phyloP scores from a whole-genome alignment of 2,797 vertebrate genomes.

The Acanthurus lineatus region DNA sequence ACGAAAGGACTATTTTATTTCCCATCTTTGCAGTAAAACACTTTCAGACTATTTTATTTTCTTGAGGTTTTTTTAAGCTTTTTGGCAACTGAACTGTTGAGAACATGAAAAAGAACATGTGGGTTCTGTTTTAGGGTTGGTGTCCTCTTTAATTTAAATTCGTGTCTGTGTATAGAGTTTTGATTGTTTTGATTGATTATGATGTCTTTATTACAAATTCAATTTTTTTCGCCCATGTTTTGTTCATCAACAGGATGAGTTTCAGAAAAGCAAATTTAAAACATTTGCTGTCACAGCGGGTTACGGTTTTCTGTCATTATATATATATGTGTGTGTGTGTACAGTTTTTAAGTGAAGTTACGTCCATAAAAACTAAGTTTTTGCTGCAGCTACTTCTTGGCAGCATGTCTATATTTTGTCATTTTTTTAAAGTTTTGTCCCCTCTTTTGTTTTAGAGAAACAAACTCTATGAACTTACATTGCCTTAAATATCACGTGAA shows the following conservation, averaged over 20 bases:
- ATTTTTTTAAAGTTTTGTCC: not conserved
- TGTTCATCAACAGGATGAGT: not conserved
- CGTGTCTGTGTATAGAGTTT: constrained; percentile 19
- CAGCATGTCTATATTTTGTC: constrained; percentile 7
- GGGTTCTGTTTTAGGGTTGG: constrained; percentile 50
- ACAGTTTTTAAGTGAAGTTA: not conserved
- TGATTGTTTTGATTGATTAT: not conserved
- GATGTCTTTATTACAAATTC: not conserved
- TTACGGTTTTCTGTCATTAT: not conserved
- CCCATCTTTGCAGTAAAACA: not conserved
- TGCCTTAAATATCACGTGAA: constrained; percentile 83
- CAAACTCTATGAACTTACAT: constrained; percentile 70
- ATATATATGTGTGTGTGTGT: not conserved
- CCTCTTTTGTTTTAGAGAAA: constrained; percentile 46
- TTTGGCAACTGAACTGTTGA: not conserved
- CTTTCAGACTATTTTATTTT: too few relatives aligned
- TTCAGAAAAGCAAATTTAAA: not conserved
- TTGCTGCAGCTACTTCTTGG: constrained; percentile 23
- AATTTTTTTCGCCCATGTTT: not conserved
- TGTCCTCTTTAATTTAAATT: constrained; percentile 45
- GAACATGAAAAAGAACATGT: constrained; percentile 8
- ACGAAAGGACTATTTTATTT: not conserved
- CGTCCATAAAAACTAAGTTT: not conserved
- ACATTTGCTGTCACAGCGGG: not conserved
- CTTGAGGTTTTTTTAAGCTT: too few relatives aligned